Evolutionary conservation across 2,797 vertebrate genomes (phyloP).

Genomic region (Thripadectes ignobilis): DNA sequence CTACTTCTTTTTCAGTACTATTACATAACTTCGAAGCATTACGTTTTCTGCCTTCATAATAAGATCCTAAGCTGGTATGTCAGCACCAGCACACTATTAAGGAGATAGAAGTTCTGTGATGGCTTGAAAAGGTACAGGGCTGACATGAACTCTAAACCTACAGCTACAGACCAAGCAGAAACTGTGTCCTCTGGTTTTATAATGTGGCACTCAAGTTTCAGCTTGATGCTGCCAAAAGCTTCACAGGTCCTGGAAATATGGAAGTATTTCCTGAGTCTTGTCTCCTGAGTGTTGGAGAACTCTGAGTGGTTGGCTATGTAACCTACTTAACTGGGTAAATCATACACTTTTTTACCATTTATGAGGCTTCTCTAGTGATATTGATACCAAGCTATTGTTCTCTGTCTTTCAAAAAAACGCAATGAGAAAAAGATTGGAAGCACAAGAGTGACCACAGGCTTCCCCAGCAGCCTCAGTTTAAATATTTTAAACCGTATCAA

Average conservation of each 20-base stretch:
- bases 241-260: not conserved
- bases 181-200: not conserved
- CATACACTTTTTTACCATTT: not conserved
- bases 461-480: not conserved
- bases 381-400: rapidly evolving
- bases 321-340: not conserved
- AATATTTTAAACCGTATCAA: not conserved
- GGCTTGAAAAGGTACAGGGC: not conserved
- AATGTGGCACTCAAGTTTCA: not conserved
- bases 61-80: not conserved
- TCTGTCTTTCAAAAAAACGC: not conserved
- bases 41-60: not conserved
- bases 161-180: not conserved
- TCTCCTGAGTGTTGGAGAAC: not conserved
- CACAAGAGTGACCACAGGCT: not conserved
- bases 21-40: not conserved
- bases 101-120: not conserved
- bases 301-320: not conserved
- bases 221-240: not conserved
- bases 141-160: not conserved
- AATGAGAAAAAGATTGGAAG: not conserved
- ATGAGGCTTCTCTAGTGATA: not conserved
- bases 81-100: not conserved
- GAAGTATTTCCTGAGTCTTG: not conserved
- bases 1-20: not conserved